Evolutionary conservation across 2,113 vertebrate genomes (phyloP), one percentile per base, ranked within the genome.

Genomic region (Hydrochoerus hydrochaeris): DNA sequence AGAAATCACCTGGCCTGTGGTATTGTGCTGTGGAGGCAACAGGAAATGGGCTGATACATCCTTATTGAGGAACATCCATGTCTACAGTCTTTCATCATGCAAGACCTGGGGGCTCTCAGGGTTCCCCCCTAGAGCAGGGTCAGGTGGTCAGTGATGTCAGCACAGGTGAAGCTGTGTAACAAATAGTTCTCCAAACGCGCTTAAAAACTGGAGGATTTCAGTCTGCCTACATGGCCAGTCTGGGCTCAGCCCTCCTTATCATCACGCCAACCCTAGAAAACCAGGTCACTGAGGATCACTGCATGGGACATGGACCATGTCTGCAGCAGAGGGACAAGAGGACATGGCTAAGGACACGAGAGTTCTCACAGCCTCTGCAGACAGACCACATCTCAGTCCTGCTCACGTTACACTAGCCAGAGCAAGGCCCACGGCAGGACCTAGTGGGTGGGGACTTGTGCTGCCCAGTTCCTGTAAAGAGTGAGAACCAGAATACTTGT

Each of bases 391-490:
- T 13, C 20, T 60, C 22, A 0, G 16, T 5, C 57, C 57, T 41
- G 44, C 58, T 67, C 84, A n/a, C 24, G 1, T 16, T n/a, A n/a
- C 58, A 41, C 3, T 44, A 7, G 12, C 20, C 78, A n/a, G 20
- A 49, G 20, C 26, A 19, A 60, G 77, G 81, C 46, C 52, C 0
- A 19, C 7, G 85, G 44, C 1, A 0, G 78, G 38, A 44, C 9
- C 49, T 7, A 0, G 1, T 2, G 19, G 16, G 13, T 32, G 46
- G 44, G 46, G 2, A 22, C 8, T 0, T 1, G 8, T 35, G 32
- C 30, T 17, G 5, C 7, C 16, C 0, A 58, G 16, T n/a, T 30
- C 35, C 84, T 14, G 3, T 14, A 54, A 52, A 52, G 38, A 58
- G 58, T 1, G 1, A 62, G 30, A 52, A 13, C 24, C 20, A 22